Conservation (phyloP, 2,113 vertebrate genomes). For the Columba livia region DNA sequence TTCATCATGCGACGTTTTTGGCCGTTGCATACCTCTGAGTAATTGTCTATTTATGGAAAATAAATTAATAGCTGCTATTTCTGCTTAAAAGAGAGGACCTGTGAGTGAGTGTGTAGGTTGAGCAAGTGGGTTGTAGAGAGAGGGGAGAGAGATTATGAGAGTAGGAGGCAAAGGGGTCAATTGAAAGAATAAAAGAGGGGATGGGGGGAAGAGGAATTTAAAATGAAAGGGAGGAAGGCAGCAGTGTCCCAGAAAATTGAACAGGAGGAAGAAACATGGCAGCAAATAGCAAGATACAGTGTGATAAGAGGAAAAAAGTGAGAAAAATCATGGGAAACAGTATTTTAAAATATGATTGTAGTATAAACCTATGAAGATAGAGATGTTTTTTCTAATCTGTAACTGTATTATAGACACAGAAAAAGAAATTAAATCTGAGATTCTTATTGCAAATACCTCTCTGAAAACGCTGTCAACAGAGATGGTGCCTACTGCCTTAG, state of each 20-base stretch:
- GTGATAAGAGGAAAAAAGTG: not conserved
- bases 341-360: not conserved
- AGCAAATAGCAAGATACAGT: not conserved
- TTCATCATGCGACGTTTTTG: conserved; percentile 57
- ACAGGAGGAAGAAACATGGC: not conserved
- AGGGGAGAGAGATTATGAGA: not conserved
- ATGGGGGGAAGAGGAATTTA: not conserved
- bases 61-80: conserved; percentile 70
- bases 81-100: conserved; percentile 3
- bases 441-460: not conserved
- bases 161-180: not conserved
- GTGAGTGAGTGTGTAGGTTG: not conserved
- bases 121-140: not conserved
- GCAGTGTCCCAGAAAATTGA: not conserved
- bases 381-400: not conserved
- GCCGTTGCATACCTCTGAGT: conserved; percentile 53
- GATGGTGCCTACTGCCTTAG: not conserved
- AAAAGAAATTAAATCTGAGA: not conserved
- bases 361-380: not conserved
- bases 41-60: conserved; percentile 72
- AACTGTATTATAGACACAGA: not conserved
- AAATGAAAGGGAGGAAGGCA: not conserved
- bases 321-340: not conserved
- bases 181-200: not conserved
- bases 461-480: not conserved